Evolutionary conservation across 2,113 vertebrate species (phyloP), one percentile per base, ranked within the genome.

Genomic region (Notothenia rossii): DNA sequence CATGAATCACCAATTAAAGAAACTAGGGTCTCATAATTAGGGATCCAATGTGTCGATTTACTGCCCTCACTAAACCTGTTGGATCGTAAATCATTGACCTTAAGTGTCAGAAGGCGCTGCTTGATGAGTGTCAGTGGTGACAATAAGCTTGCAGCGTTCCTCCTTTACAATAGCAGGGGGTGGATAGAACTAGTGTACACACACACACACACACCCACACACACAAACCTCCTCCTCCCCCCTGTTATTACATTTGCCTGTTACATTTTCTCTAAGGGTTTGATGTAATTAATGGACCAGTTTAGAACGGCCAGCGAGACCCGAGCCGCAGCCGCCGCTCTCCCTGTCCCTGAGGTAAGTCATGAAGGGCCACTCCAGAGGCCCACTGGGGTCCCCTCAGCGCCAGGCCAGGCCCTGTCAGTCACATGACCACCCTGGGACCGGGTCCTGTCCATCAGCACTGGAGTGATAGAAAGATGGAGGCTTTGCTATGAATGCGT

Each of bases 361-460:
- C 73, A 29, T 82, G 54, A 75, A 80, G 87, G 12, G 82, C 74
- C 79, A 33, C 73, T 77, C 49, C 54, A 40, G 58, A 75, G 84
- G 78, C 84, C 87, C 84, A 71, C 54, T 61, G 68, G 88, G 87
- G 72, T 83, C 86, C 85, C 73, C 83, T 59, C 74, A 77, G 71
- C 75, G 53, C 43, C 79, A 87, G 91, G 85, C 90, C 83, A 4
- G 68, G 89, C 73, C 89, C 88, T 91, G 93, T n/a, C 80, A 92
- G 71, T 94, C 86, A 89, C 77, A 88, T 75, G 71, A 77, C 62
- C 77, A 77, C 77, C 87, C 85, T 77, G 90, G 83, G 93, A 92
- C 89, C 1, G 13, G 64, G 71, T 61, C 77, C 85, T 84, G 90
- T 96, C 96, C 95, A 92, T 97, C 96, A 90, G 85, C 72, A 75